These are phyloP conservation scores for Miniopterus natalensis DNA, from an alignment of 2,113 vertebrate genomes.

Conservation along the genomic window DNA sequence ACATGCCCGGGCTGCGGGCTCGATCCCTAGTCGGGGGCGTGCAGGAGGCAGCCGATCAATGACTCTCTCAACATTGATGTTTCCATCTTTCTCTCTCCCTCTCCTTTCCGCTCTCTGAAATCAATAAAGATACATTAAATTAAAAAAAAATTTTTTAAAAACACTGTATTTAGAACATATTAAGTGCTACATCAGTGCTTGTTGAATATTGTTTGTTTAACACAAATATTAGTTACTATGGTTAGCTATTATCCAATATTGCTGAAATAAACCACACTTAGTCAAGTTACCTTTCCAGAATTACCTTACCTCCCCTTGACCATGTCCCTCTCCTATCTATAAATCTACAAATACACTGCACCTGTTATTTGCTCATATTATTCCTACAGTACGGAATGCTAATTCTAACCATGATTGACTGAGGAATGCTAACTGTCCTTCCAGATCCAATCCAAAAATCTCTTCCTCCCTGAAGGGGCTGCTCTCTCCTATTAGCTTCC, in stretches of 20 bases:
- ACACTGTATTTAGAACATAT: not conserved
- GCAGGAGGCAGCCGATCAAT: too few species aligned
- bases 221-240: not conserved
- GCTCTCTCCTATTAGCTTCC: not conserved
- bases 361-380: not conserved
- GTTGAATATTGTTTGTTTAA: not conserved
- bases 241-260: not conserved
- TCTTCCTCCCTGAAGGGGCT: not conserved
- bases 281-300: conserved; percentile 3
- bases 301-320: not conserved
- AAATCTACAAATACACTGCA: not conserved
- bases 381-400: not conserved
- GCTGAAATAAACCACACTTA: conserved; percentile 9
- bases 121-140: too few species aligned
- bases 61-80: too few species aligned
- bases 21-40: too few species aligned
- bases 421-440: conserved; percentile 2
- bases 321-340: conserved; percentile 10
- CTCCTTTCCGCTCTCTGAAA: too few species aligned
- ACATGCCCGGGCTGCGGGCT: too few species aligned
- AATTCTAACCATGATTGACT: not conserved
- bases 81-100: too few species aligned
- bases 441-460: not conserved
- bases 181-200: not conserved
- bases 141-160: too few species aligned